Evolutionary conservation across 2,113 vertebrate species (phyloP).

Genomic region (Actenoides hombroni): DNA sequence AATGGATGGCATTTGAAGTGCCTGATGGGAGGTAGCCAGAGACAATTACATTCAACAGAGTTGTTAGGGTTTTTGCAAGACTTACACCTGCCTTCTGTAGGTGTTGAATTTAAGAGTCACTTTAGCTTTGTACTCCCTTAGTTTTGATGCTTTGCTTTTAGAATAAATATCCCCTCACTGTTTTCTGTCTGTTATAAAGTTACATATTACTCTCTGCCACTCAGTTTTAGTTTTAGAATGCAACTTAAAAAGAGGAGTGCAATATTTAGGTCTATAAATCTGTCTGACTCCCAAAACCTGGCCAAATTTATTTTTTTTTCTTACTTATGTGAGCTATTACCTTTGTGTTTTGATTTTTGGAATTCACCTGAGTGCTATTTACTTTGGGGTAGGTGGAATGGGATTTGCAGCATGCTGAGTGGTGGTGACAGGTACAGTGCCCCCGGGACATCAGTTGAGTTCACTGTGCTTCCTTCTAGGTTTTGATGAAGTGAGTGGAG

Average conservation of each 20-base stretch:
- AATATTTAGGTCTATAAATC: not conserved
- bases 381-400: not conserved
- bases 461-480: not conserved
- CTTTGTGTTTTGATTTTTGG: not conserved
- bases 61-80: not conserved
- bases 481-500: not conserved
- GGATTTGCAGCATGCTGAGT: accelerated
- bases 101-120: not conserved
- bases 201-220: not conserved
- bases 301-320: not conserved
- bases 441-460: not conserved
- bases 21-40: not conserved
- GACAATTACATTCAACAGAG: accelerated
- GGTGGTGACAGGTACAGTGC: not conserved
- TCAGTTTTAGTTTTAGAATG: not conserved
- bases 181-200: not conserved
- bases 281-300: not conserved
- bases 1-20: not conserved
- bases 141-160: not conserved
- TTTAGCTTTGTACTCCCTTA: not conserved
- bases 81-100: not conserved
- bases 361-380: not conserved
- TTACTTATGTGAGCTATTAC: not conserved
- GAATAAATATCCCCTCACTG: not conserved
- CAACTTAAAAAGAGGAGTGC: not conserved